Evolutionary conservation across 1,140 invertebrate species (phyloP).

Genomic region (Philopotamus ludificatus): DNA sequence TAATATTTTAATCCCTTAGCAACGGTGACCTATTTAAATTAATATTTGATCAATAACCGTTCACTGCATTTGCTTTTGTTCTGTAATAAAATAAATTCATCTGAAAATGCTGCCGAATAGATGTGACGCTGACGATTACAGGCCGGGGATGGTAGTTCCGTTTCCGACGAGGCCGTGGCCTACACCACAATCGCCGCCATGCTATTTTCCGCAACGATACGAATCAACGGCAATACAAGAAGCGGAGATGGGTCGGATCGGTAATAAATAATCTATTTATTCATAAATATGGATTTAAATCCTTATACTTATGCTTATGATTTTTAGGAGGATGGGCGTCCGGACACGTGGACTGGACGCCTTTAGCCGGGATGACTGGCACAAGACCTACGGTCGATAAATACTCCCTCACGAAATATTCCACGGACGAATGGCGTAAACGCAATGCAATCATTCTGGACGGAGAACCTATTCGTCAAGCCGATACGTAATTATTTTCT

Average conservation of each 20-base stretch:
- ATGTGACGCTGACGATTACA: constrained; percentile 28
- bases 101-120: constrained; percentile 27
- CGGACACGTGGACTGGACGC: constrained; percentile 68
- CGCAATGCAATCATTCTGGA: constrained; percentile 63
- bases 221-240: constrained; percentile 54
- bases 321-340: constrained; percentile 65
- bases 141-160: constrained; percentile 33
- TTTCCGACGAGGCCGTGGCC: constrained; percentile 36
- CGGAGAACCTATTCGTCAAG: constrained; percentile 49
- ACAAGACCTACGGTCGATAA: constrained; percentile 69
- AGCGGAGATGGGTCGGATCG: constrained; percentile 39
- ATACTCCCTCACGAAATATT: constrained; percentile 70
- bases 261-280: constrained; percentile 14
- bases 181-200: constrained; percentile 43
- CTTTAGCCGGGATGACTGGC: constrained; percentile 65
- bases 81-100: too few relatives aligned
- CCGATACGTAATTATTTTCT: constrained; percentile 38
- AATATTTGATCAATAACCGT: too few relatives aligned
- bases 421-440: constrained; percentile 66
- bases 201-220: constrained; percentile 58
- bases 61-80: too few relatives aligned
- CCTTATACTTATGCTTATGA: too few relatives aligned
- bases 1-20: too few relatives aligned
- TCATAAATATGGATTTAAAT: too few relatives aligned
- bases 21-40: too few relatives aligned